Evolutionary conservation across 2,888 invertebrate species (phyloP).

Genomic region (Rutpela maculata): DNA sequence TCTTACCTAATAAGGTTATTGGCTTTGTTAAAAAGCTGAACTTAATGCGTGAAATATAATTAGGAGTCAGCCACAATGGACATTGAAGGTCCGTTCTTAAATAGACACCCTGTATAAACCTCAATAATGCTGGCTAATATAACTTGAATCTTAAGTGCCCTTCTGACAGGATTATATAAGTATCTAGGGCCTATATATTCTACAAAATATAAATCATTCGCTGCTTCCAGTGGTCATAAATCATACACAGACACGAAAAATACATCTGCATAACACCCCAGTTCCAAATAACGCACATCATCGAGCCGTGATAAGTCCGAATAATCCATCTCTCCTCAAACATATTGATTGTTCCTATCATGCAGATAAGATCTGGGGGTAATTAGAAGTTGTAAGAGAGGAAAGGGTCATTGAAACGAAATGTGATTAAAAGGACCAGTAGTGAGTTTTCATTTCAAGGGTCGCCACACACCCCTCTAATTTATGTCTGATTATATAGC

Average conservation of each 20-base stretch:
- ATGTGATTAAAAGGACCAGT: conserved; percentile 61
- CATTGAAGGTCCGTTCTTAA: too few species aligned
- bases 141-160: background rate
- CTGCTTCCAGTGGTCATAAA: background rate
- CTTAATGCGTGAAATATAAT: too few species aligned
- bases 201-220: conserved; percentile 17
- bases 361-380: conserved; percentile 51
- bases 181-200: background rate
- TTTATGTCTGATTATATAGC: conserved; percentile 61
- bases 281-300: conserved; percentile 51
- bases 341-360: conserved; percentile 53
- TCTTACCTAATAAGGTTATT: too few species aligned
- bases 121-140: background rate
- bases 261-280: conserved; percentile 23
- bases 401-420: conserved; percentile 56
- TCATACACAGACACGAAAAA: conserved; percentile 21
- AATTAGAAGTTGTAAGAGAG: conserved; percentile 47
- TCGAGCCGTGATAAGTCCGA: conserved; percentile 47
- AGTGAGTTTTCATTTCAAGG: conserved; percentile 64
- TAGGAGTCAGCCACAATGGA: too few species aligned
- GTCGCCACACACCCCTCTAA: conserved; percentile 64
- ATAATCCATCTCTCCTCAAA: conserved; percentile 48
- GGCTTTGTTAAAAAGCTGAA: too few species aligned
- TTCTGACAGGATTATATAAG: background rate
- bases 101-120: too few species aligned